Conservation (phyloP, 1,140 invertebrate species). For the Hestina assimilis region DNA sequence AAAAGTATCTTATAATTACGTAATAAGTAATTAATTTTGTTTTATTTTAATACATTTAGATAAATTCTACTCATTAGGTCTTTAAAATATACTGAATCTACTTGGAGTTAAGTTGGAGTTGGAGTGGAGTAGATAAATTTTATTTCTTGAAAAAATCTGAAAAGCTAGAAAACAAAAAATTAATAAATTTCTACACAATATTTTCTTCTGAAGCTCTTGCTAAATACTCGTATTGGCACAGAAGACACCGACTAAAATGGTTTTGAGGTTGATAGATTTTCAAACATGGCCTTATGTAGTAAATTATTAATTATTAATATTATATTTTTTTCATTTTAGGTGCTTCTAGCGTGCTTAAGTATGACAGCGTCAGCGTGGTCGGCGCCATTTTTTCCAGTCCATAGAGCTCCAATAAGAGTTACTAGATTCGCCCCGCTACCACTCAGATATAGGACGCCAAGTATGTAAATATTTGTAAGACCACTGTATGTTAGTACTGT, state of each 20-base stretch:
- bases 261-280: neutral
- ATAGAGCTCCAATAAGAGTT: constrained; percentile 38
- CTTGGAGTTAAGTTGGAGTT: no score
- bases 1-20: no score
- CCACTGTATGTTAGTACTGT: neutral
- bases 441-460: constrained; percentile 36
- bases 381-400: constrained; percentile 45
- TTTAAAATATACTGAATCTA: no score
- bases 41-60: no score
- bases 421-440: constrained; percentile 51
- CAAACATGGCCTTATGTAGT: neutral
- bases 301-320: neutral
- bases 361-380: constrained; percentile 49
- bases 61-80: no score
- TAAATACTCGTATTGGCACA: no score
- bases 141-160: no score
- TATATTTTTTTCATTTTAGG: constrained; percentile 32
- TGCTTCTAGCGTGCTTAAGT: constrained; percentile 37
- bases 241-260: neutral
- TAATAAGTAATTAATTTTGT: no score
- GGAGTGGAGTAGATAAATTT: no score
- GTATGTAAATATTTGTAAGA: constrained; percentile 31
- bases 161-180: no score
- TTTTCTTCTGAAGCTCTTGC: no score
- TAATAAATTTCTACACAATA: no score